Percentiles rank a stretch among this genome's conserved stretches.
These are phyloP conservation scores for Megaceryle alcyon DNA, from an alignment of 2,797 vertebrate genomes.

Conservation along the genomic window DNA sequence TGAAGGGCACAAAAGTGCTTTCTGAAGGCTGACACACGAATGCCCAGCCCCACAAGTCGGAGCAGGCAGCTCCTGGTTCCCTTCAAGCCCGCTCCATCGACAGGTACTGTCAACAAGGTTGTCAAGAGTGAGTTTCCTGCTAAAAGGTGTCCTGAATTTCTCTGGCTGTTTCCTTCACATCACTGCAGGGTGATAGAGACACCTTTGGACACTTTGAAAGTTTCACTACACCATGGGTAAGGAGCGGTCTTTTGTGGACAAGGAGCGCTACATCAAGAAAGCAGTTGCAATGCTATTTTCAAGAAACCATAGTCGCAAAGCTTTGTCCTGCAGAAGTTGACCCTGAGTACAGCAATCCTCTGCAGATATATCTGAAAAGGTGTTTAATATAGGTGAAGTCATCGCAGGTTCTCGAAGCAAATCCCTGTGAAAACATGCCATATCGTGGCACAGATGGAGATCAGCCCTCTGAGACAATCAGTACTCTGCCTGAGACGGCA, in stretches of 20 bases:
- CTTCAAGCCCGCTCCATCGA: background rate
- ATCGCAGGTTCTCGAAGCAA: background rate
- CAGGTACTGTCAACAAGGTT: accelerated
- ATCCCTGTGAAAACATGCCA: background rate
- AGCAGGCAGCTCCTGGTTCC: background rate
- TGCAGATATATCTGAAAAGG: background rate
- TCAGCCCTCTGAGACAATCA: background rate
- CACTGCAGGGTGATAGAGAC: background rate
- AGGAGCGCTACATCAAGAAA: background rate
- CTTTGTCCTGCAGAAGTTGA: background rate
- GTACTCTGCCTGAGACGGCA: background rate
- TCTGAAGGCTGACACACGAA: background rate
- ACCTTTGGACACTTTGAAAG: background rate
- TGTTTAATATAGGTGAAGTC: accelerated
- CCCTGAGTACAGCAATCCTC: background rate
- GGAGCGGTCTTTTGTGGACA: background rate
- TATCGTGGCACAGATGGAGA: background rate
- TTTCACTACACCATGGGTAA: no score
- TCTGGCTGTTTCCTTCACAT: accelerated
- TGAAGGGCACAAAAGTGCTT: background rate
- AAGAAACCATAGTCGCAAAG: background rate
- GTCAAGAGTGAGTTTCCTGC: background rate
- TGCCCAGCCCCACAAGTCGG: background rate
- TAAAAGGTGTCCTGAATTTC: background rate
- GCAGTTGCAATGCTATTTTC: background rate